phyloP scores from a whole-genome alignment of 2,113 vertebrate species.

The Gambusia affinis region DNA sequence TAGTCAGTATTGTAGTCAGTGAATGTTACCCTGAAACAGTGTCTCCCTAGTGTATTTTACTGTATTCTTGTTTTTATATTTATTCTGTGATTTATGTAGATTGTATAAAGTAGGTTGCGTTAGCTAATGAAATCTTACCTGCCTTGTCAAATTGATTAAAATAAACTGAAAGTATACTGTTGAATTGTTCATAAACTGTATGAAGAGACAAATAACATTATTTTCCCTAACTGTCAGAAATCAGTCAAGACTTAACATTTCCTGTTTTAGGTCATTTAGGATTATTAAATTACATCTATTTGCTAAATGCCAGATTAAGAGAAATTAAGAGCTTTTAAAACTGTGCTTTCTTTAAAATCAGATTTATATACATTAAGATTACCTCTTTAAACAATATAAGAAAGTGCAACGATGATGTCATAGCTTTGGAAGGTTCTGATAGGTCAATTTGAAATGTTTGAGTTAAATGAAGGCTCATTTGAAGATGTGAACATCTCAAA shows the following conservation, averaged over 20 bases:
- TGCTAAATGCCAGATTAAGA: background rate
- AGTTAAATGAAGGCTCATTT: too few species aligned
- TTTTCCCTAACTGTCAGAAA: background rate
- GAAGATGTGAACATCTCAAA: too few species aligned
- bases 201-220: background rate
- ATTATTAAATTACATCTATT: background rate
- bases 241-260: background rate
- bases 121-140: background rate
- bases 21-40: background rate
- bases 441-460: too few species aligned
- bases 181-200: background rate
- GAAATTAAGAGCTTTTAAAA: too few species aligned
- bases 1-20: background rate
- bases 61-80: slow-evolving; percentile 9
- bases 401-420: too few species aligned
- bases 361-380: too few species aligned
- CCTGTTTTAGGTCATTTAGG: background rate
- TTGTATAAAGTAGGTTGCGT: background rate
- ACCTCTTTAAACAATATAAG: too few species aligned
- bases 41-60: background rate
- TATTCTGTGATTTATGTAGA: slow-evolving; percentile 7
- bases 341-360: too few species aligned
- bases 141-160: background rate
- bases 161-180: background rate
- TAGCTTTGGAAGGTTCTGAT: too few species aligned